phyloP scores from a whole-genome alignment of 1,140 invertebrate genomes.

The Anoplolepis gracilipes region DNA sequence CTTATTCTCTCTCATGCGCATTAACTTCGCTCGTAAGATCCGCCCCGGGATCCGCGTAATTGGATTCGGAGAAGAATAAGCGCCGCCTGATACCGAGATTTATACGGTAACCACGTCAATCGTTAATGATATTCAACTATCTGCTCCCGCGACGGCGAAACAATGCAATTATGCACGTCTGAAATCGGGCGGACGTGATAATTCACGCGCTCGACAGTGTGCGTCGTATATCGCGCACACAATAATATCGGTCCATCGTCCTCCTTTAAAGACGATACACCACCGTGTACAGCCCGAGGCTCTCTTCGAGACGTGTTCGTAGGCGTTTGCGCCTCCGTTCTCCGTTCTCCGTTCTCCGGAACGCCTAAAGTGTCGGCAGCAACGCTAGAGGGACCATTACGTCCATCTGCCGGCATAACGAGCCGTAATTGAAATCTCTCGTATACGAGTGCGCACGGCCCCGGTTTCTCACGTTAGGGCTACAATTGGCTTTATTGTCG shows the following conservation, averaged over 20 bases:
- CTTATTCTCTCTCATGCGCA: neutral
- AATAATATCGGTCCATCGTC: slow-evolving; percentile 36
- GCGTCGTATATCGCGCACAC: slow-evolving; percentile 25
- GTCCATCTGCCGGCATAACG: slow-evolving; percentile 81
- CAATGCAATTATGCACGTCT: slow-evolving; percentile 44
- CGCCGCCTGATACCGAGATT: slow-evolving; percentile 41
- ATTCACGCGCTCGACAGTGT: slow-evolving; percentile 17
- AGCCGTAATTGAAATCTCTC: slow-evolving; percentile 82
- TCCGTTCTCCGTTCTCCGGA: slow-evolving; percentile 50
- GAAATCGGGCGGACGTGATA: slow-evolving; percentile 54
- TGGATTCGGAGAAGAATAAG: slow-evolving; percentile 45
- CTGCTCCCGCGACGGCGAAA: neutral
- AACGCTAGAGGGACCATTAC: slow-evolving; percentile 76
- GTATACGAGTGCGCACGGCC: slow-evolving; percentile 61
- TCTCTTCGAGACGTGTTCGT: slow-evolving; percentile 42
- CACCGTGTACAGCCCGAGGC: slow-evolving; percentile 6
- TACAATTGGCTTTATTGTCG: slow-evolving; percentile 81
- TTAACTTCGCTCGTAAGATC: slow-evolving; percentile 27
- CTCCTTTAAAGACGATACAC: slow-evolving; percentile 48
- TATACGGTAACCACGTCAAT: slow-evolving; percentile 28
- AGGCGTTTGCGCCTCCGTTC: slow-evolving; percentile 58
- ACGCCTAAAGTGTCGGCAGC: slow-evolving; percentile 72
- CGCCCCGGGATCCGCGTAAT: slow-evolving; percentile 48
- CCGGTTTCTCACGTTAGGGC: slow-evolving; percentile 78
- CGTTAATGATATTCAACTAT: slow-evolving; percentile 10